phyloP scores from a whole-genome alignment of 2,797 vertebrate genomes.

The Coregonus suidteri region DNA sequence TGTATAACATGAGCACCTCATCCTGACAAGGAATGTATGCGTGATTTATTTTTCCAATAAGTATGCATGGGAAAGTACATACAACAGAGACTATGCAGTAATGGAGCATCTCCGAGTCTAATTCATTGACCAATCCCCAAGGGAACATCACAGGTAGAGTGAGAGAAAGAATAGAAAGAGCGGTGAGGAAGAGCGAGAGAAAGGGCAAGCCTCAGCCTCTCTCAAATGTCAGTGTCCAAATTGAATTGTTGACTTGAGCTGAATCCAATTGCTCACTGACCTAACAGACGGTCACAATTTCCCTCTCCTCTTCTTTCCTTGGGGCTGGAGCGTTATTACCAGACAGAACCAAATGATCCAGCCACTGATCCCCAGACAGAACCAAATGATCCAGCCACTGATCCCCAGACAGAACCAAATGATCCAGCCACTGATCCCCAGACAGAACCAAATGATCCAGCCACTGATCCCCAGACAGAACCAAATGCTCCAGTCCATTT shows the following conservation, averaged over 20 bases:
- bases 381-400: too few species aligned
- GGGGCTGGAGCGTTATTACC: slow-evolving; percentile 10
- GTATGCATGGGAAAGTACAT: too few species aligned
- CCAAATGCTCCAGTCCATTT: too few species aligned
- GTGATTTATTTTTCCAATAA: too few species aligned
- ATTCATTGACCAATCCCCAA: too few species aligned
- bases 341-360: background rate
- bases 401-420: too few species aligned
- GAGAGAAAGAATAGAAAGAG: slow-evolving; percentile 37
- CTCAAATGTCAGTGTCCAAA: slow-evolving; percentile 45
- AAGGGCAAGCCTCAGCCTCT: background rate
- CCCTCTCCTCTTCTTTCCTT: slow-evolving; percentile 14
- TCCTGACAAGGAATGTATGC: too few species aligned
- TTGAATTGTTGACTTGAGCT: slow-evolving; percentile 32
- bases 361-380: too few species aligned
- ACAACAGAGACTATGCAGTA: background rate
- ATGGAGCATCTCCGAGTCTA: background rate
- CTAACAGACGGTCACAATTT: slow-evolving; percentile 5
- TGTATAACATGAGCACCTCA: too few species aligned
- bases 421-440: too few species aligned
- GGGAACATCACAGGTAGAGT: slow-evolving; percentile 11
- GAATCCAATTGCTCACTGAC: slow-evolving; percentile 45
- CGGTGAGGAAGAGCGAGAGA: background rate
- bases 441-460: too few species aligned
- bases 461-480: too few species aligned